Percentiles rank a stretch among this genome's conserved stretches.
phyloP scores from a whole-genome alignment of 2,797 vertebrate species.

The Thalassophryne amazonica region DNA sequence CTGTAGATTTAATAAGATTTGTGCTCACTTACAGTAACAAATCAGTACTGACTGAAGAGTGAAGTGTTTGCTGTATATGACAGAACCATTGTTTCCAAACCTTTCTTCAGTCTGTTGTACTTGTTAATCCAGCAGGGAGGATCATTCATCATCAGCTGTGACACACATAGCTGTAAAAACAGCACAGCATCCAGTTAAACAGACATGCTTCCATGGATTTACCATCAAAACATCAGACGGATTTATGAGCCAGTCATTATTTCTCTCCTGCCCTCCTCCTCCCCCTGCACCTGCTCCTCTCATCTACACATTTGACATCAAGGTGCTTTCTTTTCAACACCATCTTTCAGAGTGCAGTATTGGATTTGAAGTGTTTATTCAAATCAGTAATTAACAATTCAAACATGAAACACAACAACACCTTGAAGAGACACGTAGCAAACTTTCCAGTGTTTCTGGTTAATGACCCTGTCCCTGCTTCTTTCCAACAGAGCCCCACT shows the following conservation, averaged over 20 bases:
- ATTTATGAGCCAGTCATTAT: slow-evolving; percentile 47
- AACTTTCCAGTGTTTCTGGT: slow-evolving; percentile 23
- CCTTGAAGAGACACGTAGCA: slow-evolving; percentile 26
- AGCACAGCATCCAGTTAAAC: slow-evolving; percentile 33
- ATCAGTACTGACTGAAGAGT: slow-evolving; percentile 20
- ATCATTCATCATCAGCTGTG: slow-evolving; percentile 24
- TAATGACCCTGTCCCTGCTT: slow-evolving; percentile 8
- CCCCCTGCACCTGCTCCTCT: neutral
- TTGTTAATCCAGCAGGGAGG: slow-evolving; percentile 15
- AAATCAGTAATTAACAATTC: slow-evolving; percentile 7
- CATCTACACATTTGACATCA: slow-evolving; percentile 38
- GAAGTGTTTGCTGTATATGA: slow-evolving; percentile 27
- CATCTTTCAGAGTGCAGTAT: neutral
- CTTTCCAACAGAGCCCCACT: slow-evolving; percentile 88
- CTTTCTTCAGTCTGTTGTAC: slow-evolving; percentile 27
- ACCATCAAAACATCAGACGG: slow-evolving; percentile 53
- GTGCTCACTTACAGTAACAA: neutral
- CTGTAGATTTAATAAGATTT: too few species aligned
- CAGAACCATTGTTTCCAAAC: slow-evolving; percentile 13
- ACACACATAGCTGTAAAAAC: slow-evolving; percentile 40
- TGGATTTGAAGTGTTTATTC: slow-evolving; percentile 5
- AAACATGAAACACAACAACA: slow-evolving; percentile 16
- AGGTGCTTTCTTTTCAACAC: neutral
- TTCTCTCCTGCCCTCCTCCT: slow-evolving; percentile 4
- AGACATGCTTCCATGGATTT: slow-evolving; percentile 49